These are phyloP conservation scores for Netelia inedita DNA, from an alignment of 2,888 invertebrate species.

Conservation along the genomic window DNA sequence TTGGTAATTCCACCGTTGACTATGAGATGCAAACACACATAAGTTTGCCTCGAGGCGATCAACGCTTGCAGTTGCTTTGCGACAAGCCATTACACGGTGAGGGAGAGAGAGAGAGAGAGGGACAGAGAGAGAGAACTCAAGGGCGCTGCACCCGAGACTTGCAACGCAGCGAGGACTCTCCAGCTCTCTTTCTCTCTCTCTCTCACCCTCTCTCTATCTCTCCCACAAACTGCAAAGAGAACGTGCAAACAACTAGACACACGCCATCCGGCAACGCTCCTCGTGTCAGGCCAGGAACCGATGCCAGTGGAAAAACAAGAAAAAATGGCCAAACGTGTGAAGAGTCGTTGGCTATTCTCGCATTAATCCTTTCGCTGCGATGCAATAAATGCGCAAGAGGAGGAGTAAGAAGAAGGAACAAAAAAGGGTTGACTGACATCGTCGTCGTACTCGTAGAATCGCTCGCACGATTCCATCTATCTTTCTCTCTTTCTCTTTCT, in stretches of 20 bases:
- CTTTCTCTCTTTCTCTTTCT: slow-evolving; percentile 27
- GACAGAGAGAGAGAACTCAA: slow-evolving; percentile 28
- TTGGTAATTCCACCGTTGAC: slow-evolving; percentile 41
- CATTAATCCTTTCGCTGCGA: slow-evolving; percentile 53
- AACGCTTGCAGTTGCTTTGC: slow-evolving; percentile 23
- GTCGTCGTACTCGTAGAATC: slow-evolving; percentile 16
- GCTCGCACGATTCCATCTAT: background rate
- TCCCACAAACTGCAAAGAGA: slow-evolving; percentile 57
- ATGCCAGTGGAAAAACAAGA: slow-evolving; percentile 13
- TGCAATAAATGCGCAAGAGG: slow-evolving; percentile 24
- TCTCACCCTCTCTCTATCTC: background rate
- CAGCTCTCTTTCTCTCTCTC: slow-evolving; percentile 4
- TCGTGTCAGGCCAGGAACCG: slow-evolving; percentile 30
- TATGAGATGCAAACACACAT: slow-evolving; percentile 36
- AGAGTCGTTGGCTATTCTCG: slow-evolving; percentile 62
- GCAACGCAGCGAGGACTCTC: slow-evolving; percentile 14
- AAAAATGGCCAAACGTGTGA: slow-evolving; percentile 68
- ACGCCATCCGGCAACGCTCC: slow-evolving; percentile 1
- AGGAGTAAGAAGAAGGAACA: slow-evolving; percentile 19
- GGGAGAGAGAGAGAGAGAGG: background rate
- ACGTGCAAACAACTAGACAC: slow-evolving; percentile 44
- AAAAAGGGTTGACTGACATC: slow-evolving; percentile 62
- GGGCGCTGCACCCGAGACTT: slow-evolving; percentile 56
- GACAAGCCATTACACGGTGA: slow-evolving; percentile 41
- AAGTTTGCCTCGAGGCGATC: slow-evolving; percentile 14